phyloP scores from a whole-genome alignment of 2,113 vertebrate genomes.

The Saguinus midas region DNA sequence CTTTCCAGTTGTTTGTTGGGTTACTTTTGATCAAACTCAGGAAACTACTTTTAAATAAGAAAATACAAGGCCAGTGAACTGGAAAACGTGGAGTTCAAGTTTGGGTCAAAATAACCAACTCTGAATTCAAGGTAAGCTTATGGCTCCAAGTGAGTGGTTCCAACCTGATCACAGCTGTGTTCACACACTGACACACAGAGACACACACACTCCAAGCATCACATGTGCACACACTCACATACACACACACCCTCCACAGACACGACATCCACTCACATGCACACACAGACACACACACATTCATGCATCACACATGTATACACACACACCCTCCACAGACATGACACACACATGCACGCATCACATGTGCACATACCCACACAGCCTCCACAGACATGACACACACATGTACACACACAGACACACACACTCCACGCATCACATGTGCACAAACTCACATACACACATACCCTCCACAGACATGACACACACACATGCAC shows the following conservation, averaged over 20 bases:
- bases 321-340: fast-evolving
- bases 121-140: background rate
- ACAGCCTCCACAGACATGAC: too few species aligned
- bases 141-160: background rate
- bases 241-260: background rate
- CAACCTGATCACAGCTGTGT: fast-evolving
- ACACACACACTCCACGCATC: too few species aligned
- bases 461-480: background rate
- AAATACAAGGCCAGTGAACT: conserved; percentile 11
- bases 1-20: background rate
- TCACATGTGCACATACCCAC: fast-evolving
- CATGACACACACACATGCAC: background rate
- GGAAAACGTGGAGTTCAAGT: conserved; percentile 22
- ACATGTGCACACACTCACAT: background rate
- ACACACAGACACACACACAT: background rate
- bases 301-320: background rate
- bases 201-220: background rate
- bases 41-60: background rate
- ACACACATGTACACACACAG: background rate
- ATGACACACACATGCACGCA: too few species aligned
- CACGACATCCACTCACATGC: background rate
- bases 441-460: background rate
- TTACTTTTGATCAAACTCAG: background rate
- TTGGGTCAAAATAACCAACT: conserved; percentile 25
- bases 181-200: background rate